phyloP scores from a whole-genome alignment of 2,113 vertebrate species.

The Pelvicachromis taeniatus region DNA sequence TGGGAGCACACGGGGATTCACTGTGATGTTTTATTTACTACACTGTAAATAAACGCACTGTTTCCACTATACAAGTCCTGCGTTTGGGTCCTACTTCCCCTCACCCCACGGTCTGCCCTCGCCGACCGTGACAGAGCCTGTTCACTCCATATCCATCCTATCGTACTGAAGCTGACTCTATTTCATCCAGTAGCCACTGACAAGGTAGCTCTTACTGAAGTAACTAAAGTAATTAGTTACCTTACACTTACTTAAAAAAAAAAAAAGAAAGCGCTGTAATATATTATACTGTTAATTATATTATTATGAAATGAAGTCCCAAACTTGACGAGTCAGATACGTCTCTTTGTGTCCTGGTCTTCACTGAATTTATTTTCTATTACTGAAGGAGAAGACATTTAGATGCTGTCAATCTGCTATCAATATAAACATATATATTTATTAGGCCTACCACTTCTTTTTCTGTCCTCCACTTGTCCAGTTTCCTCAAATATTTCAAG shows the following conservation, averaged over 20 bases:
- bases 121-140: no score
- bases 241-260: not conserved
- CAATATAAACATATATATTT: not conserved
- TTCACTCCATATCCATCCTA: not conserved
- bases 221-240: not conserved
- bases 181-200: not conserved
- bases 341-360: not conserved
- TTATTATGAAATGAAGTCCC: no score
- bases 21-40: no score
- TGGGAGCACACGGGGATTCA: no score
- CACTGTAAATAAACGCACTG: no score
- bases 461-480: not conserved
- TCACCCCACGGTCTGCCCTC: no score
- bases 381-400: not conserved
- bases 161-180: not conserved
- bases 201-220: not conserved
- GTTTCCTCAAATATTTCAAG: not conserved
- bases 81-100: no score
- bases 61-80: no score
- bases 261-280: not conserved
- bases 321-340: not conserved
- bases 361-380: not conserved
- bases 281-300: not conserved
- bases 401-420: not conserved
- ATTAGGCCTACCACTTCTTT: not conserved